Evolutionary conservation across 2,888 invertebrate species (phyloP), one percentile per base, ranked within the genome.

Genomic region (Drosophila quinaria): DNA sequence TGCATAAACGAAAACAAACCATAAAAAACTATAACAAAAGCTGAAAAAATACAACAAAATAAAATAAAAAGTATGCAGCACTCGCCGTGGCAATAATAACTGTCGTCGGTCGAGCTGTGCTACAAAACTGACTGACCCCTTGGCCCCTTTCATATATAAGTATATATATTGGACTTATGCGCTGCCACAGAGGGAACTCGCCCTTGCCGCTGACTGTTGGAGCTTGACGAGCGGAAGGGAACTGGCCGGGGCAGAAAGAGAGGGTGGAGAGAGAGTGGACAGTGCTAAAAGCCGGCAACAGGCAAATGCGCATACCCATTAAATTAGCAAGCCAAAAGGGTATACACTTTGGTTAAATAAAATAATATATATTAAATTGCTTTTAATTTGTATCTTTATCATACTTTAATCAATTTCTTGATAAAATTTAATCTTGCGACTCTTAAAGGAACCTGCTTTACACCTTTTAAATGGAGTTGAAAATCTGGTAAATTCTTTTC

Each of bases 151-250:
- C 44, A 58, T 3, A 22, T 10, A 59, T 31, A 19, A 5, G 4
- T 42, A 19, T 13, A 47, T 47, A 6, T 33, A 15, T 47, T n/a
- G 19, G 22, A 19, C 42, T 33, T 35, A 44, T 56, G 55, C 44
- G 22, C 47, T 58, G 58, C 4, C 58, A 19, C 58, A 17, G n/a
- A 39, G 15, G 13, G 19, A n/a, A 44, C 44, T 56, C 56, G 68
- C 78, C 82, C 70, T 52, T 63, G 73, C 70, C 50, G 56, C 67
- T 78, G 74, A 33, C 87, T 90, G 80, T 87, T 87, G 74, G 85
- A 78, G 87, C 90, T 84, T 87, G 80, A 89, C 87, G 72, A 60
- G 33, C 39, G 63, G 44, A 39, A 49, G 70, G 67, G 51, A 50
- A 58, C 46, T 59, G 58, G 10, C 13, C 22, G 33, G 33, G 56